These are phyloP conservation scores for Alauda arvensis DNA, from an alignment of 2,797 vertebrate genomes.

Conservation along the genomic window DNA sequence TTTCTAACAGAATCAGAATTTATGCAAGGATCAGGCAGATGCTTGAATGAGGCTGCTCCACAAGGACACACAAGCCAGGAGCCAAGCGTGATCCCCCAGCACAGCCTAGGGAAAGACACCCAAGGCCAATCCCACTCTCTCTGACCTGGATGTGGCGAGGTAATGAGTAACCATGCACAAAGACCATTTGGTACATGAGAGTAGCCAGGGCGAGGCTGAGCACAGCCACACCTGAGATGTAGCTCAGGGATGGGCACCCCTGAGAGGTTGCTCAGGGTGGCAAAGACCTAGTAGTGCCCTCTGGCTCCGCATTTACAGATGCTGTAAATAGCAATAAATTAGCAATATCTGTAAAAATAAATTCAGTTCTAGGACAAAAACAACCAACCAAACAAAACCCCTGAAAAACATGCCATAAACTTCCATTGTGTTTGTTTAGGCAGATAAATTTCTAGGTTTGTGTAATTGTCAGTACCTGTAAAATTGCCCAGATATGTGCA, in stretches of 20 bases:
- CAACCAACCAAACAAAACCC: rapidly evolving
- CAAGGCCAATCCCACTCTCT: background rate
- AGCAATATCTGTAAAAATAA: background rate
- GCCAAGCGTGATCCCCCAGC: rapidly evolving
- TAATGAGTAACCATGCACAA: background rate
- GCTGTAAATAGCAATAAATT: background rate
- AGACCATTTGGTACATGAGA: background rate
- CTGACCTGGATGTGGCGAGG: rapidly evolving
- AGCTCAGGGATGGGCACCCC: too few species aligned
- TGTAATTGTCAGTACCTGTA: background rate
- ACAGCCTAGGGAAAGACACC: background rate
- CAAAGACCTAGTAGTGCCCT: background rate
- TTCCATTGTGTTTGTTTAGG: background rate
- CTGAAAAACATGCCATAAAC: background rate
- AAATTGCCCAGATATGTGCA: background rate
- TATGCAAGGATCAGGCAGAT: background rate
- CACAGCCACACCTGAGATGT: background rate
- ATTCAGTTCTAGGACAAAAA: background rate
- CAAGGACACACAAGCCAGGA: background rate
- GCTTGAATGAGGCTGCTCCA: background rate
- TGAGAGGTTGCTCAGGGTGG: background rate
- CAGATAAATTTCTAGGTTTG: background rate
- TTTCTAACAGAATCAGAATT: background rate
- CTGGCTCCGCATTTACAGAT: background rate
- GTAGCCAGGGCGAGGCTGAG: background rate